phyloP scores from a whole-genome alignment of 1,140 invertebrate genomes.

The Littorina saxatilis region DNA sequence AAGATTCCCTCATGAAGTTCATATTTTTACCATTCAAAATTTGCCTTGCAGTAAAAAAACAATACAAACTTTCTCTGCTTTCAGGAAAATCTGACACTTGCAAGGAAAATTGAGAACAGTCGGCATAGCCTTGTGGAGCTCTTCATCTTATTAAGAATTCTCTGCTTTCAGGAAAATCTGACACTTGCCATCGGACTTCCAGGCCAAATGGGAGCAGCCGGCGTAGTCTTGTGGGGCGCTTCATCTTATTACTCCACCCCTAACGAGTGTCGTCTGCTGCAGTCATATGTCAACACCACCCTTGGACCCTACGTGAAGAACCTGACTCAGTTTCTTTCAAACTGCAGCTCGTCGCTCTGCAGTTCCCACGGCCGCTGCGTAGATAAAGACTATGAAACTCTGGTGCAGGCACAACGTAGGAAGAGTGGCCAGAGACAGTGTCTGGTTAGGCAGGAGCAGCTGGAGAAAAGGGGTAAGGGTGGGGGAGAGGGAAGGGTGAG shows the following conservation, averaged over 20 bases:
- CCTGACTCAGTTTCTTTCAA: slow-evolving; percentile 42
- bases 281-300: slow-evolving; percentile 43
- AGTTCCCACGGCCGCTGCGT: slow-evolving; percentile 51
- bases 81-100: slow-evolving; percentile 41
- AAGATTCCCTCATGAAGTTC: too few relatives aligned
- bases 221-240: slow-evolving; percentile 53
- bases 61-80: too few relatives aligned
- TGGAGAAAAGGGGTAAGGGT: not conserved
- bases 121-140: slow-evolving; percentile 52
- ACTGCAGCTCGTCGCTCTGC: slow-evolving; percentile 39
- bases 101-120: slow-evolving; percentile 48
- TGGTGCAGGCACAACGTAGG: slow-evolving; percentile 31
- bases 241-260: slow-evolving; percentile 24
- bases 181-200: slow-evolving; percentile 40
- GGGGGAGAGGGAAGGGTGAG: not conserved
- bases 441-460: not conserved
- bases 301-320: slow-evolving; percentile 49
- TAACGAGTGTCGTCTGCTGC: slow-evolving; percentile 44
- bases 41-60: too few relatives aligned
- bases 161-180: slow-evolving; percentile 47
- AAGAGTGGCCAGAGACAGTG: slow-evolving; percentile 10
- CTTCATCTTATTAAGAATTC: slow-evolving; percentile 28
- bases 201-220: slow-evolving; percentile 47
- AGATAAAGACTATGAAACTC: slow-evolving; percentile 37
- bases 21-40: too few relatives aligned